Evolutionary conservation across 2,797 vertebrate genomes (phyloP).

Genomic region (Acrossocheilus fasciatus): DNA sequence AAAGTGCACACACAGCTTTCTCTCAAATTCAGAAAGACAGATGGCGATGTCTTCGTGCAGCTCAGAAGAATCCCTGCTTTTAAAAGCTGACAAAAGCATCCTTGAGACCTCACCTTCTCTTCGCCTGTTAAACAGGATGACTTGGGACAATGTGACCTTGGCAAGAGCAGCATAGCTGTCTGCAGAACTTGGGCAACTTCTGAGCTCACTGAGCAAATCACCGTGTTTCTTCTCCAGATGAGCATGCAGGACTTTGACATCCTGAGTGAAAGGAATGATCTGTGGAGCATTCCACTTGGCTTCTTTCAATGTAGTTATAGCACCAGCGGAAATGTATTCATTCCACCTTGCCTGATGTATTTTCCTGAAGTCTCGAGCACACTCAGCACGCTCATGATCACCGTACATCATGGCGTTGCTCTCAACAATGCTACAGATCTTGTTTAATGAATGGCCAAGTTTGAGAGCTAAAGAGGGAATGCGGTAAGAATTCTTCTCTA

Average conservation of each 20-base stretch:
- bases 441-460: slow-evolving; percentile 20
- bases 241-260: slow-evolving; percentile 47
- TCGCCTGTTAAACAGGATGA: not conserved
- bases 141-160: too few species aligned
- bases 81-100: not conserved
- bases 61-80: not conserved
- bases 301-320: slow-evolving; percentile 46
- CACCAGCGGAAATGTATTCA: slow-evolving; percentile 32
- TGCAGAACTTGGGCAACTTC: too few species aligned
- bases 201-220: not conserved
- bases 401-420: slow-evolving; percentile 30
- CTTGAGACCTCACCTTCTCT: not conserved
- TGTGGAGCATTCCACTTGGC: slow-evolving; percentile 60
- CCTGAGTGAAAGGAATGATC: slow-evolving; percentile 58
- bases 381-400: slow-evolving; percentile 25
- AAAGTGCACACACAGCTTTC: not conserved
- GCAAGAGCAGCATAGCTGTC: too few species aligned
- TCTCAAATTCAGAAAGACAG: not conserved
- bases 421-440: slow-evolving; percentile 6
- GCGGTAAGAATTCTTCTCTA: slow-evolving; percentile 6
- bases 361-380: slow-evolving; percentile 10
- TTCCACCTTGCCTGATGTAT: slow-evolving; percentile 48
- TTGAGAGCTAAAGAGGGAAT: slow-evolving; percentile 32
- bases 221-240: slow-evolving; percentile 36
- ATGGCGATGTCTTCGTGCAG: not conserved